Base-by-base conservation (phyloP, 2,797 vertebrate genomes). In the Calcarius lapponicus region DNA sequence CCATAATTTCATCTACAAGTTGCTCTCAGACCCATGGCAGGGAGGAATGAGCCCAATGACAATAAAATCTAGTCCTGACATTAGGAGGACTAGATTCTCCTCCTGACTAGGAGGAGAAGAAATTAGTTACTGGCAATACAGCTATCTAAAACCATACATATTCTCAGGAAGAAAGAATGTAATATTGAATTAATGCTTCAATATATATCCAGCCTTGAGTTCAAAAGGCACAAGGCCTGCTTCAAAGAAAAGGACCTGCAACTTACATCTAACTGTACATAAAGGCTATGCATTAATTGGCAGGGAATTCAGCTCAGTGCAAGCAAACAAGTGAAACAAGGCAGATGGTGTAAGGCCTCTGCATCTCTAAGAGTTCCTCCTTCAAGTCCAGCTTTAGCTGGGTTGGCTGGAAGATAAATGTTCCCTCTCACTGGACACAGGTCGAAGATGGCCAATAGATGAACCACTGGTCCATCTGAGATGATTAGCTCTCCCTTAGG, bases 361-460 rank as follows among this genome's bases (percentile, higher is more conserved):
- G 45, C 43, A 80, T 13, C 61, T 42, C 57, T 53, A 9, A 48
- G 47, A 50, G 26, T 11, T 93, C 74, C 32, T 62, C 3, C 80
- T 86, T 75, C 21, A 22, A 26, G 53, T n/a, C 29, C 75, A 80
- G 25, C 38, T 64, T 80, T 2, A 34, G 29, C 31, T 4, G 1
- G 6, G 14, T 24, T 61, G 66, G 21, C 45, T 64, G 72, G 29
- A 80, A 16, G n/a, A 25, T 1, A 0, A 70, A 42, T 2, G 13
- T 17, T 93, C 18, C 53, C 57, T 11, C 11, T 38, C 0, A 0
- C 17, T 7, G 9, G 48, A 51, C 1, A 3, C 0, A 1, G 29
- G 50, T 20, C 2, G 14, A 73, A 91, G 79, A 32, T 31, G 53
- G 42, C n/a, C 0, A 0, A 31, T 18, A 15, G 51, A 66, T 54